Evolutionary conservation across 2,797 vertebrate species (phyloP).

Genomic region (Sebastiscus tertius): DNA sequence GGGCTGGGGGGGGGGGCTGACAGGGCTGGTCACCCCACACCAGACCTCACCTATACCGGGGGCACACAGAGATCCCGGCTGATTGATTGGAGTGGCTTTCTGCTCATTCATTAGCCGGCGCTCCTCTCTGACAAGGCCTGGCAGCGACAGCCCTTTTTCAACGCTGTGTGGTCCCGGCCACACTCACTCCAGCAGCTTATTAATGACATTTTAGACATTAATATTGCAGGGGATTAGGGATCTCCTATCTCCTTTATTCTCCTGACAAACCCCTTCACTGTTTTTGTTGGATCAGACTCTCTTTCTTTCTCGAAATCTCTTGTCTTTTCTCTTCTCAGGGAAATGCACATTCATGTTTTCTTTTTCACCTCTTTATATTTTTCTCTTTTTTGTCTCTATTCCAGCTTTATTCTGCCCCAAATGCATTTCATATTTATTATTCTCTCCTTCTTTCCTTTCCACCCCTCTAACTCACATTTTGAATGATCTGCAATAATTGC

Average conservation of each 20-base stretch:
- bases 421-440: not conserved
- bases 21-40: slow-evolving; percentile 85
- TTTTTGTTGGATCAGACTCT: slow-evolving; percentile 30
- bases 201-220: slow-evolving; percentile 87
- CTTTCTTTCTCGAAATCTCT: slow-evolving; percentile 26
- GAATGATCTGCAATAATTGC: not conserved
- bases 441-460: not conserved
- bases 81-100: slow-evolving; percentile 84
- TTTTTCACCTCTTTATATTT: not conserved
- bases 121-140: slow-evolving; percentile 85
- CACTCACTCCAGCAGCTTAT: slow-evolving; percentile 66
- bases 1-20: slow-evolving; percentile 63
- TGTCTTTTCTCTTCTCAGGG: not conserved
- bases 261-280: slow-evolving; percentile 63
- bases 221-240: slow-evolving; percentile 84
- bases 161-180: slow-evolving; percentile 84
- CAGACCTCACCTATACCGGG: slow-evolving; percentile 85
- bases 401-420: not conserved
- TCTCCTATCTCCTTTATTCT: slow-evolving; percentile 80
- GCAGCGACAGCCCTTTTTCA: slow-evolving; percentile 82
- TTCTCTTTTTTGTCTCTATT: not conserved
- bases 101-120: slow-evolving; percentile 87
- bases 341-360: not conserved
- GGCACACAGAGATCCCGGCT: slow-evolving; percentile 83
- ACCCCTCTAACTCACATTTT: not conserved